These are phyloP conservation scores for Deroplatys truncata DNA, from an alignment of 2,888 invertebrate genomes.

Conservation along the genomic window DNA sequence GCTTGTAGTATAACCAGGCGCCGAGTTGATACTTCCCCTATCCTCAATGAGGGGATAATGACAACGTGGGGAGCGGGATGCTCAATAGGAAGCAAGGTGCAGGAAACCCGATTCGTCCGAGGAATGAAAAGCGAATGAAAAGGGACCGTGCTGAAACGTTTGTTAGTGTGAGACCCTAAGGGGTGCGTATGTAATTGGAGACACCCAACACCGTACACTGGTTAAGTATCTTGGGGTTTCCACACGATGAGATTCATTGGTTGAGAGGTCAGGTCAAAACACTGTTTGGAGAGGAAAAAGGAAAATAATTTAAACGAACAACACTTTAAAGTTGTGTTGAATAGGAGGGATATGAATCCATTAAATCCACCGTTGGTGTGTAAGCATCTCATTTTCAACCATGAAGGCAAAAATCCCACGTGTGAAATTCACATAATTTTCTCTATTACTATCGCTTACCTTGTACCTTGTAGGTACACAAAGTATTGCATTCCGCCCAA, in stretches of 20 bases:
- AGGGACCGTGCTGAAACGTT: neutral
- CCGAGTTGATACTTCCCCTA: neutral
- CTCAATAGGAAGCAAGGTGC: neutral
- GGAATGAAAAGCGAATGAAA: neutral
- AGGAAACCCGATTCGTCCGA: neutral
- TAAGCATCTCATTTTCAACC: too few relatives aligned
- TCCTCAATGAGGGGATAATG: neutral
- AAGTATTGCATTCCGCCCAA: too few relatives aligned
- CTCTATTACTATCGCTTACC: too few relatives aligned
- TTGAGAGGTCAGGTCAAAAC: neutral
- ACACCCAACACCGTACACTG: neutral
- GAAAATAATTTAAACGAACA: neutral
- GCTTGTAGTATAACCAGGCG: neutral
- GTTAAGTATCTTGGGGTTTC: neutral
- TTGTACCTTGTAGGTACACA: too few relatives aligned
- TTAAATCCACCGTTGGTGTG: neutral
- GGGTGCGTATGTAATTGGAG: neutral
- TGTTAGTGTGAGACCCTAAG: neutral
- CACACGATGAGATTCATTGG: neutral
- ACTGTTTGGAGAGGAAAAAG: neutral
- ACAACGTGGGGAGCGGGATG: neutral
- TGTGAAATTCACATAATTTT: too few relatives aligned
- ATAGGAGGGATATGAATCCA: neutral
- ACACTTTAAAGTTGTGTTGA: neutral
- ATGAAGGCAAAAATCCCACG: too few relatives aligned